Base-by-base conservation (phyloP, 2,113 vertebrate species). In the Saccopteryx bilineata region DNA sequence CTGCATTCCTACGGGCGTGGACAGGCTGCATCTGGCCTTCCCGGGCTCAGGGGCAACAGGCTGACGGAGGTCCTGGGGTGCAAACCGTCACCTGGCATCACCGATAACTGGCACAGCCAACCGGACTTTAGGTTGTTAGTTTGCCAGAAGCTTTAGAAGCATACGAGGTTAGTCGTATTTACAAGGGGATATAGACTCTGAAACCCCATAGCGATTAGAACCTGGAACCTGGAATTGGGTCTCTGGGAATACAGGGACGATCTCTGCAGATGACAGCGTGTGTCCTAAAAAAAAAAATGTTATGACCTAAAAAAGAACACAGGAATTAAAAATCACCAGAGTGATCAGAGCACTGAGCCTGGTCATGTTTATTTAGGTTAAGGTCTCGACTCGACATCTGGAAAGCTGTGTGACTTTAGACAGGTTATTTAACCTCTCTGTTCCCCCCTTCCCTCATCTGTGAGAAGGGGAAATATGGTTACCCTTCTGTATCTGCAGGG, bases 171-270 rank as follows among this genome's bases (percentile, higher is more conserved):
- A 5, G 2, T 15, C 48, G 2, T 50, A 90, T 39, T 82, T 58
- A 33, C 50, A 84, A 95, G 50, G 0, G 17, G 69, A 21, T 26
- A 50, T 0, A n/a, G 72, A 75, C 31, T 17, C 0, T 48, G 72
- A 48, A 66, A 52, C 39, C 82, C 17, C 61, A n/a, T 33, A 18
- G 52, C 1, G 0, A 21, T 92, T 21, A 78, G 50, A n/a, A 18
- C 85, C 54, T 95, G 74, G n/a, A 94, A 69, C 91, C 54, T 95
- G 74, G n/a, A 94, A 69, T 91, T 71, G 94, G 28, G 58, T 90
- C 61, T 74, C 17, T 8, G 19, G 69, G 61, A 91, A 50, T 97
- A 39, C n/a, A 78, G 48, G 13, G 7, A 33, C 86, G 92, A 50
- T 8, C 1, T 80, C 39, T 63, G 60, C 18, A 24, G 18, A 18